phyloP scores from a whole-genome alignment of 2,888 invertebrate genomes.

The Cyclophora albipunctata region DNA sequence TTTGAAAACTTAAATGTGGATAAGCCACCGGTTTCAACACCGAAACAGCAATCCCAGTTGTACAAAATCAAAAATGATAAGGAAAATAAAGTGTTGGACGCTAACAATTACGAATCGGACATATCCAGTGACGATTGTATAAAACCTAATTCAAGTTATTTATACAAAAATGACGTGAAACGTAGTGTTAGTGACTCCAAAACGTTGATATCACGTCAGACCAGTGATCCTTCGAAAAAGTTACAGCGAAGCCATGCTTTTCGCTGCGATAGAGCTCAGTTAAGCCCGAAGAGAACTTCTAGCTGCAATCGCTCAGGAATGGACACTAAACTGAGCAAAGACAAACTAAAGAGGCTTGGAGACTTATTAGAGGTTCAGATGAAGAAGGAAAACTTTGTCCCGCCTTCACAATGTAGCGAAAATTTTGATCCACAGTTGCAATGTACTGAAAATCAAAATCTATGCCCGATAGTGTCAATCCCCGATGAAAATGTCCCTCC shows the following conservation, averaged over 20 bases:
- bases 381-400: constrained; percentile 57
- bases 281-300: constrained; percentile 53
- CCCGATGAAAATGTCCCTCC: constrained; percentile 59
- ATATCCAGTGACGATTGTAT: constrained; percentile 27
- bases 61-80: constrained; percentile 27
- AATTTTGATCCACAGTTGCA: constrained; percentile 6
- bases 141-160: constrained; percentile 55
- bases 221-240: constrained; percentile 71
- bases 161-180: constrained; percentile 54
- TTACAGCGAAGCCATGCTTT: constrained; percentile 77
- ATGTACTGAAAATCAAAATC: constrained; percentile 25
- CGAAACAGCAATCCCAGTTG: constrained; percentile 28
- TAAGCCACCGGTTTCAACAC: constrained; percentile 12
- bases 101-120: constrained; percentile 22
- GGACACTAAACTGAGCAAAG: constrained; percentile 56
- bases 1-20: constrained; percentile 73
- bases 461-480: constrained; percentile 34
- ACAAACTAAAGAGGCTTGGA: constrained; percentile 52
- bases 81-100: constrained; percentile 9
- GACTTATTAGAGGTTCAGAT: constrained; percentile 63
- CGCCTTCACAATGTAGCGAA: constrained; percentile 7
- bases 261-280: constrained; percentile 68
- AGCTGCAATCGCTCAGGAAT: constrained; percentile 58
- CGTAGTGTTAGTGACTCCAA: constrained; percentile 43
- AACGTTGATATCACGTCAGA: constrained; percentile 53